Base-by-base conservation (phyloP, 2,113 vertebrate species). In the Passer montanus region DNA sequence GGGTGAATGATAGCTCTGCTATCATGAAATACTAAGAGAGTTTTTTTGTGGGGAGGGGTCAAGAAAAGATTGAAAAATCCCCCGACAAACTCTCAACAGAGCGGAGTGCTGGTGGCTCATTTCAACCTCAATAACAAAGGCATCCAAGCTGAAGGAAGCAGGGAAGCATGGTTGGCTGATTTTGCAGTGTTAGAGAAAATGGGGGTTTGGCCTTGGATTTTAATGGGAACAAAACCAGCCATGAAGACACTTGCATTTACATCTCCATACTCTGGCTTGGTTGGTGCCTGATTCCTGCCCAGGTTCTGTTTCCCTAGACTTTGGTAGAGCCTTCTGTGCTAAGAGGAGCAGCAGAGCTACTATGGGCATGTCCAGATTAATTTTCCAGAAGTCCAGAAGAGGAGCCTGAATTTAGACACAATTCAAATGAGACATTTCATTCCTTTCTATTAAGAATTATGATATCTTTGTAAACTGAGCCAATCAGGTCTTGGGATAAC, bases 11-110 rank as follows among this genome's bases (percentile, higher is more conserved):
- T 67, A 59, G 35, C 58, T 83, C 4, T 55, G 30, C n/a, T 90
- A 13, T 52, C 7, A 21, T 35, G 46, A 39, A 4, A 72, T 16
- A 21, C 62, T 50, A 67, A 46, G 43, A 2, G 17, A 18, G 30
- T 84, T 15, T 11, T 35, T 35, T 16, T 3, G 9, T 4, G 4
- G 2, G 5, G 10, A 2, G 24, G 5, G 2, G 21, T 58, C 55
- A 28, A 62, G n/a, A 47, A 92, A 68, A 77, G 24, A 67, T 8
- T 37, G 9, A 75, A 80, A 90, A 53, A 8, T 83, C 7, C 10
- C 19, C 22, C 41, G 31, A 35, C 14, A 73, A 49, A 56, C 10
- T 5, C 15, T 53, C 26, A 31, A 43, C 47, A 87, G 6, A 55
- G 27, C 13, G 44, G 67, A 35, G 35, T 93, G 46, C 49, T 68